Evolutionary conservation across 2,888 invertebrate genomes (phyloP).

Genomic region (Netelia fuscicornis): DNA sequence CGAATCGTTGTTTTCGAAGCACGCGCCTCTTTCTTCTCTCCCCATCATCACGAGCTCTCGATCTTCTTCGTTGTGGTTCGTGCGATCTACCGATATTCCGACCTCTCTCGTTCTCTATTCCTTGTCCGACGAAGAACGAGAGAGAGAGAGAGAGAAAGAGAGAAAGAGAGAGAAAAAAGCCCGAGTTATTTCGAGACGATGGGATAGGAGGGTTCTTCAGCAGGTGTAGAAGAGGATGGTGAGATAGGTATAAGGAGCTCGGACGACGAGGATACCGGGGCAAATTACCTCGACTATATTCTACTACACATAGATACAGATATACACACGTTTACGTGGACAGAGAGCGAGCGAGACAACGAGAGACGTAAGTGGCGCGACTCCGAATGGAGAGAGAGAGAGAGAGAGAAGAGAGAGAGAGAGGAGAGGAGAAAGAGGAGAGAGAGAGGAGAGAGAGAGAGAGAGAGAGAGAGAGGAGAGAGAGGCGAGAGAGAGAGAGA

Average conservation of each 20-base stretch:
- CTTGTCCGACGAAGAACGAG: conserved; percentile 21
- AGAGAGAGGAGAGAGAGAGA: too few species aligned
- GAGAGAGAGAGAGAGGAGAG: too few species aligned
- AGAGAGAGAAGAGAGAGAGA: too few species aligned
- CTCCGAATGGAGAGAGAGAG: conserved; percentile 53
- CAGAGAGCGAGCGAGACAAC: background rate
- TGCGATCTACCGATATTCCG: conserved; percentile 62
- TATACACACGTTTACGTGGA: background rate
- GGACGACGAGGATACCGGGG: conserved; percentile 60
- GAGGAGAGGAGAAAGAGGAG: too few species aligned
- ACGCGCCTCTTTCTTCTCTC: conserved; percentile 44
- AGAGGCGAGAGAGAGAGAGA: too few species aligned
- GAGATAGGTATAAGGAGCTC: conserved; percentile 45
- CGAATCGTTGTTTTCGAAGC: conserved; percentile 4
- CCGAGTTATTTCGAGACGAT: conserved; percentile 63
- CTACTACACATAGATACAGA: conserved; percentile 11
- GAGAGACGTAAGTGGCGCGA: conserved; percentile 57
- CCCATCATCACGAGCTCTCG: conserved; percentile 63
- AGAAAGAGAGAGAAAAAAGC: conserved; percentile 52
- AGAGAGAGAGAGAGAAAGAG: conserved; percentile 50
- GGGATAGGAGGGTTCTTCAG: conserved; percentile 68
- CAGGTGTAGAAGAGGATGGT: conserved; percentile 64
- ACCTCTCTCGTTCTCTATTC: conserved; percentile 23
- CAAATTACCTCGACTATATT: conserved; percentile 62
- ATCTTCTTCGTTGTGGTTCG: conserved; percentile 62